These are phyloP conservation scores for Coecobrya sp. DNA, from an alignment of 2,888 invertebrate species.

Conservation along the genomic window DNA sequence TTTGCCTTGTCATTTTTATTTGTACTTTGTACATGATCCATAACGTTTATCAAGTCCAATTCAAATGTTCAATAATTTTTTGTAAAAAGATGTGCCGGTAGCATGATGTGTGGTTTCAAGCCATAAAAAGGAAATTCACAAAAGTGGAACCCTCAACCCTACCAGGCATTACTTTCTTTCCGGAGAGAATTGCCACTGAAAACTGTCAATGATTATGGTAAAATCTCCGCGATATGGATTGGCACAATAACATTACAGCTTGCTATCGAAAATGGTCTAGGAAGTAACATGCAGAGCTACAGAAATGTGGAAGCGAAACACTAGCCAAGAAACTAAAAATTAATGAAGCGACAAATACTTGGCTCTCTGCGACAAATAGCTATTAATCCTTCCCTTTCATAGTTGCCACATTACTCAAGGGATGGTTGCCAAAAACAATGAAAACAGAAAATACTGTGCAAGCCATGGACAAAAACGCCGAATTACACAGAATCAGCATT, in stretches of 20 bases:
- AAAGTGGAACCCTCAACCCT: no score
- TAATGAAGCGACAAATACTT: slow-evolving; percentile 70
- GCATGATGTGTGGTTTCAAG: no score
- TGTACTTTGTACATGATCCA: background rate
- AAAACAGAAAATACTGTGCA: background rate
- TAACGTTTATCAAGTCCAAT: background rate
- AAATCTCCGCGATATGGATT: background rate
- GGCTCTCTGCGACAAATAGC: slow-evolving; percentile 69
- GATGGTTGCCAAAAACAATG: slow-evolving; percentile 71
- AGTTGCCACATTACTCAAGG: slow-evolving; percentile 49
- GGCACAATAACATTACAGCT: no score
- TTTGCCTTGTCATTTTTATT: background rate
- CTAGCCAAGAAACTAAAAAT: slow-evolving; percentile 62
- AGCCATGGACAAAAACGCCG: background rate
- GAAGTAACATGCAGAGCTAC: background rate
- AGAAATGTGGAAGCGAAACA: slow-evolving; percentile 44
- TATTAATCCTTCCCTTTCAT: slow-evolving; percentile 69
- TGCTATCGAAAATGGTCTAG: no score
- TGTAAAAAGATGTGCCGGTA: background rate
- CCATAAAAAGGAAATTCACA: no score
- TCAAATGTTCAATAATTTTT: background rate
- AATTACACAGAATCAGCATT: no score
- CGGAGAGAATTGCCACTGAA: background rate
- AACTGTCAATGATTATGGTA: background rate
- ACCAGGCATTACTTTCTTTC: background rate